Evolutionary conservation across 1,140 invertebrate genomes (phyloP), one percentile per base, ranked within the genome.

Genomic region (Gryon sp.): DNA sequence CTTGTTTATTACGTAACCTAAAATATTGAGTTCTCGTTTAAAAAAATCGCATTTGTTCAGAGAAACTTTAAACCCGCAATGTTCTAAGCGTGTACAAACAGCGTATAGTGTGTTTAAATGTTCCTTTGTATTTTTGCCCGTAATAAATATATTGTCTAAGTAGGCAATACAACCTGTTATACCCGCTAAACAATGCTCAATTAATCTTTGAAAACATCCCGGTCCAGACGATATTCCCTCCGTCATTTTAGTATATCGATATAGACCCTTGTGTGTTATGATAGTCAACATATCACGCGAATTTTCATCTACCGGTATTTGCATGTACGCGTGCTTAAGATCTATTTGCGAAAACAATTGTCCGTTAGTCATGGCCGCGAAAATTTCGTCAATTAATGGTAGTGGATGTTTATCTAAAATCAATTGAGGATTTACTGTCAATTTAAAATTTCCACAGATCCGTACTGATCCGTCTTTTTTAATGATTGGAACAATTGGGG

Each of bases 181-280:
- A n/a, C 80, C 82, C 22, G 60, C 4, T 18, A 89, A 43, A 24
- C 85, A 53, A 0, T 80, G 41, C 36, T 88, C 82, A 60, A 90
- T 89, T 7, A 82, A 80, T 16, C 78, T 69, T 60, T 88, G 85
- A 75, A 89, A 89, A 45, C 85, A 86, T 5, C 83, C 83, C 11
- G 86, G 85, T 30, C 82, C 80, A 43, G 80, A 40, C 7, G 57
- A 73, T 14, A 82, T 76, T 0, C 81, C 83, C 46, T 76, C 81
- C 5, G 63, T n/a, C 12, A 41, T n/a, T 26, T 65, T 43, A 14
- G 79, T 83, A 78, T 83, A 52, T 66, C 72, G 46, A 72, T 40
- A 86, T 79, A 28, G 34, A 52, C 80, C 83, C 3, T 80, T 52
- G 45, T 76, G 66, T 43, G 82, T 87, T 12, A 55, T 68, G 28